A percentile compares a stretch with the other conserved stretches of the same genome.
phyloP scores from a whole-genome alignment of 2,888 invertebrate genomes.

The Luperina nickerlii region DNA sequence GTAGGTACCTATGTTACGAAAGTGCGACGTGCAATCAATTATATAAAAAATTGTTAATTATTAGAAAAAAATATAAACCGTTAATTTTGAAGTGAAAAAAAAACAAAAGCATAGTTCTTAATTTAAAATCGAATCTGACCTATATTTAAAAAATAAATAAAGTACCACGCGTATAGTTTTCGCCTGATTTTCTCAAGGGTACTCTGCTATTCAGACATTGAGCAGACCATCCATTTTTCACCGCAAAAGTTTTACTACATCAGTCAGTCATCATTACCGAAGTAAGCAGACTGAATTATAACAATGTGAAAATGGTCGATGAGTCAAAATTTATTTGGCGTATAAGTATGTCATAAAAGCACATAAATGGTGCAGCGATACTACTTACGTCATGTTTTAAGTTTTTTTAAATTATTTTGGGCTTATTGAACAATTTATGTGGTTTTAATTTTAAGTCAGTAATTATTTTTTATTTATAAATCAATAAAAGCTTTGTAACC shows the following conservation, averaged over 20 bases:
- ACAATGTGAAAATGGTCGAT: not conserved
- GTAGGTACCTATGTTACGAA: not conserved
- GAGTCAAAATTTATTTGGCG: not conserved
- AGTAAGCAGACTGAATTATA: slow-evolving; percentile 8
- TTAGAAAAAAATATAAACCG: not conserved
- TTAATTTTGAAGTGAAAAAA: not conserved
- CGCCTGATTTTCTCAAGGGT: slow-evolving; percentile 39
- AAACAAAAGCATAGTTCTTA: slow-evolving; percentile 9
- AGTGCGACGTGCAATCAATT: not conserved
- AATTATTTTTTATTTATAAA: not conserved
- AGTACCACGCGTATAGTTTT: slow-evolving; percentile 32
- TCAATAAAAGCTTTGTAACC: not conserved
- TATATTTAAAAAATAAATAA: slow-evolving; percentile 43
- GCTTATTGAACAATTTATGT: not conserved
- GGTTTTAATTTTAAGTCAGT: not conserved
- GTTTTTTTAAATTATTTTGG: not conserved
- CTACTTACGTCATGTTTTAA: not conserved
- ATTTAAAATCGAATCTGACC: slow-evolving; percentile 49
- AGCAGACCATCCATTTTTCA: slow-evolving; percentile 47
- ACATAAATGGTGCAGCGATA: not conserved
- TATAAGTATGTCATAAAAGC: not conserved
- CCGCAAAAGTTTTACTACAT: slow-evolving; percentile 1
- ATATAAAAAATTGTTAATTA: not conserved
- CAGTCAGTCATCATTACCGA: not conserved
- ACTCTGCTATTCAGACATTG: slow-evolving; percentile 28